Conservation (phyloP, 1,140 invertebrate species). For the Drosophila pruinosa region DNA sequence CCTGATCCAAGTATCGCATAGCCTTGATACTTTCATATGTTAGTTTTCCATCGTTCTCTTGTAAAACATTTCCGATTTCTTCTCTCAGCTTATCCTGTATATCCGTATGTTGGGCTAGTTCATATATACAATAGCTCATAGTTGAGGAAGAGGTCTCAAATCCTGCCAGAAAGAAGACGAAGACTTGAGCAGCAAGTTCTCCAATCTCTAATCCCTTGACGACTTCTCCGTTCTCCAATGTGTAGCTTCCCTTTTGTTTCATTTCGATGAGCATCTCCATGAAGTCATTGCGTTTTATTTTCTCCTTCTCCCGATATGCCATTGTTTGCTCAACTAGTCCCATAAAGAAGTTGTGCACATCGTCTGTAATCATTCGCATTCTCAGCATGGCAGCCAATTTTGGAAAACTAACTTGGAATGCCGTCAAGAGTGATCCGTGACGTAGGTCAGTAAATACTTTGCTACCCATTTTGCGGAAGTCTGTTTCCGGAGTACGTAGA, state of each 20-base stretch:
- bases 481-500: conserved; percentile 76
- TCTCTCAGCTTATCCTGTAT: conserved; percentile 83
- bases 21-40: conserved; percentile 85
- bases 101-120: conserved; percentile 83
- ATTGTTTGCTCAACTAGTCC: conserved; percentile 83
- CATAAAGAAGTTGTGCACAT: conserved; percentile 84
- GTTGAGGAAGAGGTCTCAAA: conserved; percentile 84
- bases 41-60: conserved; percentile 83
- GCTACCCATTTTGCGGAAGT: conserved; percentile 82
- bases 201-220: conserved; percentile 53
- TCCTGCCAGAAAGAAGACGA: conserved; percentile 87
- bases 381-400: conserved; percentile 37
- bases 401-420: conserved; percentile 54
- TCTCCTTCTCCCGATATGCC: conserved; percentile 83
- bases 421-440: conserved; percentile 34
- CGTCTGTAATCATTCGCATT: conserved; percentile 62
- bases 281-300: conserved; percentile 84
- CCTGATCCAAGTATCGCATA: conserved; percentile 85
- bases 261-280: conserved; percentile 85
- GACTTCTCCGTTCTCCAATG: conserved; percentile 57
- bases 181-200: conserved; percentile 84
- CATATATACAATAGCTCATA: conserved; percentile 83
- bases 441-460: conserved; percentile 49
- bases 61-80: conserved; percentile 83
- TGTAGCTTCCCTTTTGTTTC: conserved; percentile 62